Conservation (phyloP, 2,113 vertebrate genomes). For the Lepus timidus region DNA sequence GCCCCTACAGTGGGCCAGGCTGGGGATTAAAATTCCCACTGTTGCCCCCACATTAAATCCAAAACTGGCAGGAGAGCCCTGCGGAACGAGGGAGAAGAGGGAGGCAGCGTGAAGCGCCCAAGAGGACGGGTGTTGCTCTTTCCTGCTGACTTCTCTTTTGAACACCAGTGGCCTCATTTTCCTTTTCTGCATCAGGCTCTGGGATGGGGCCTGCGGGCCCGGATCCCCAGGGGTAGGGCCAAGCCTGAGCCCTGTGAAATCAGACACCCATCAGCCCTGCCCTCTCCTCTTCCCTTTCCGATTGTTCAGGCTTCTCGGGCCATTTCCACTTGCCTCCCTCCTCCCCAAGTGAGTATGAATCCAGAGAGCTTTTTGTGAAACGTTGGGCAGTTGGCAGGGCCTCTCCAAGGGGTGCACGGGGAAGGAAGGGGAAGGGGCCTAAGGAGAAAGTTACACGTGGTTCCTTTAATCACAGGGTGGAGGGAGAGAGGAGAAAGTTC, state of each 20-base stretch:
- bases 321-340: not conserved
- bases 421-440: not conserved
- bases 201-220: not conserved
- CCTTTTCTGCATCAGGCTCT: not conserved
- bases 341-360: slow-evolving; percentile 48
- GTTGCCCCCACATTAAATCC: not conserved
- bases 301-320: slow-evolving; percentile 37
- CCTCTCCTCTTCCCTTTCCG: slow-evolving; percentile 19
- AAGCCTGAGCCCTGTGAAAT: not conserved
- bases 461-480: slow-evolving; percentile 47
- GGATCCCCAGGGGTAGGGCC: not conserved
- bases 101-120: not conserved
- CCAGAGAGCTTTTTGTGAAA: slow-evolving; percentile 45
- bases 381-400: not conserved
- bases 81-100: not conserved
- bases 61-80: not conserved
- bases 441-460: not conserved
- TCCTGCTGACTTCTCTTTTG: not conserved
- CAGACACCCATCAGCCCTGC: not conserved
- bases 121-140: not conserved
- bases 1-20: not conserved
- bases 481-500: slow-evolving; percentile 58
- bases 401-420: not conserved
- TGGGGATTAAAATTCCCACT: not conserved
- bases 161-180: not conserved